Evolutionary conservation across 2,113 vertebrate species (phyloP).

Genomic region (Melanocharis versteri): DNA sequence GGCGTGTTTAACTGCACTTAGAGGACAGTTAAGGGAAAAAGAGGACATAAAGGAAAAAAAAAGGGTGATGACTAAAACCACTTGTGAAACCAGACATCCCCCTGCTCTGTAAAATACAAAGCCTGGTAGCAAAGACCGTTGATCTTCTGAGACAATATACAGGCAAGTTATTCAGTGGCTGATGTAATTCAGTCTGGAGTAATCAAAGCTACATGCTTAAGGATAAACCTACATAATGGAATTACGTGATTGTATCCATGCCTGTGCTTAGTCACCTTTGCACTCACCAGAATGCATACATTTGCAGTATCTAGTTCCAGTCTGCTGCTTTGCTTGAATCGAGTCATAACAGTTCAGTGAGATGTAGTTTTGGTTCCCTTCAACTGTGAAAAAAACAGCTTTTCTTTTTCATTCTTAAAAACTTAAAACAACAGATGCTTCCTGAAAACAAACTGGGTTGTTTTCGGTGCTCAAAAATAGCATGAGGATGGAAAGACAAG

Average conservation of each 20-base stretch:
- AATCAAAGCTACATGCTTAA: slow-evolving; percentile 28
- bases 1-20: background rate
- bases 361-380: background rate
- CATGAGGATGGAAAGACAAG: background rate
- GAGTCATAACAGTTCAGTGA: background rate
- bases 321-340: background rate
- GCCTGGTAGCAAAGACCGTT: background rate
- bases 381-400: background rate
- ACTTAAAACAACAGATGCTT: background rate
- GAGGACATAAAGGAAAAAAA: background rate
- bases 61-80: background rate
- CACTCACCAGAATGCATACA: background rate
- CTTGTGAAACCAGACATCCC: background rate
- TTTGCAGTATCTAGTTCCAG: slow-evolving; percentile 14
- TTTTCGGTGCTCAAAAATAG: background rate
- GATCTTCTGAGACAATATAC: background rate
- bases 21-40: too few relatives aligned
- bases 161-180: background rate
- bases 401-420: background rate
- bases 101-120: background rate
- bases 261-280: slow-evolving; percentile 32
- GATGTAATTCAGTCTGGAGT: slow-evolving; percentile 43
- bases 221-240: slow-evolving; percentile 35
- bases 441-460: background rate
- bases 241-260: background rate